These are phyloP conservation scores for Acrobasis suavella DNA, from an alignment of 2,888 invertebrate species.

Conservation along the genomic window DNA sequence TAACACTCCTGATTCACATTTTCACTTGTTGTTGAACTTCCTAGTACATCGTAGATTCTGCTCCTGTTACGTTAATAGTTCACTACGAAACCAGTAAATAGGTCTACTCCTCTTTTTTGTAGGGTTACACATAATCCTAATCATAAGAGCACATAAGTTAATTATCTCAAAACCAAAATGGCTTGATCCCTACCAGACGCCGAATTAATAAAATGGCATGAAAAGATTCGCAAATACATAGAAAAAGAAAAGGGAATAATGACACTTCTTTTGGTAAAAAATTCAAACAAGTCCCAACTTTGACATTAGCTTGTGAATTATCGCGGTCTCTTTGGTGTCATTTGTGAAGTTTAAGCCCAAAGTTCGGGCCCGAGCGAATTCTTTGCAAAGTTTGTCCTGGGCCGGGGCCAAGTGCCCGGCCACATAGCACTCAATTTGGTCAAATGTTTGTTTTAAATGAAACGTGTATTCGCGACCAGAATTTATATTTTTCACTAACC, in stretches of 20 bases:
- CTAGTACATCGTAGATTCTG: too few relatives aligned
- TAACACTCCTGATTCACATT: too few relatives aligned
- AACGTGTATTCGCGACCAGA: slow-evolving; percentile 6
- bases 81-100: too few relatives aligned
- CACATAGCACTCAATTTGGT: slow-evolving; percentile 44
- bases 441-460: slow-evolving; percentile 43
- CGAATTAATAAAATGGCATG: slow-evolving; percentile 8
- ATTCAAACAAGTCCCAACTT: slow-evolving; percentile 74
- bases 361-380: slow-evolving; percentile 58
- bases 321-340: slow-evolving; percentile 76
- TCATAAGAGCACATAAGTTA: not conserved
- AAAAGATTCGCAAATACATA: slow-evolving; percentile 41
- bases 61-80: too few relatives aligned
- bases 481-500: slow-evolving; percentile 24
- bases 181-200: not conserved
- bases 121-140: not conserved
- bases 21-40: too few relatives aligned
- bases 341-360: slow-evolving; percentile 69
- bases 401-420: slow-evolving; percentile 47
- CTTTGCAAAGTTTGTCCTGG: slow-evolving; percentile 54
- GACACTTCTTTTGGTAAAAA: slow-evolving; percentile 67
- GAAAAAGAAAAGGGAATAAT: slow-evolving; percentile 55
- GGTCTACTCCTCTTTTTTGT: too few relatives aligned
- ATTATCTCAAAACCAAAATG: not conserved
- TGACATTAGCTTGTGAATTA: slow-evolving; percentile 78